Evolutionary conservation across 1,140 invertebrate species (phyloP).

Genomic region (Battus philenor): DNA sequence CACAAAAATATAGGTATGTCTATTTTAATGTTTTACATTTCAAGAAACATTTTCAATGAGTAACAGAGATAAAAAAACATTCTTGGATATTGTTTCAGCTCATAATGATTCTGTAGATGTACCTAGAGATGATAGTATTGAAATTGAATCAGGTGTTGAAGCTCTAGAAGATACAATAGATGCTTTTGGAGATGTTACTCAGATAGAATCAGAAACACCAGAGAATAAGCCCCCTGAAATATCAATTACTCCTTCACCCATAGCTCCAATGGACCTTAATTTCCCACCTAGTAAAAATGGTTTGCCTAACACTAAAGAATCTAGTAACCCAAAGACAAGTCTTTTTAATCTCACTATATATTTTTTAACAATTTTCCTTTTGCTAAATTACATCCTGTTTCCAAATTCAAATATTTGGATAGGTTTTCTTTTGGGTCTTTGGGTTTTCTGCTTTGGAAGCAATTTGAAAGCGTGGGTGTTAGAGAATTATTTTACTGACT

Average conservation of each 20-base stretch:
- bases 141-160: slow-evolving; percentile 73
- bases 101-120: slow-evolving; percentile 41
- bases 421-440: slow-evolving; percentile 67
- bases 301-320: slow-evolving; percentile 22
- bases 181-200: slow-evolving; percentile 42
- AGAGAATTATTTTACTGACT: slow-evolving; percentile 59
- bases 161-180: slow-evolving; percentile 67
- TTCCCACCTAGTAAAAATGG: slow-evolving; percentile 51
- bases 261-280: slow-evolving; percentile 38
- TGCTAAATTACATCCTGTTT: slow-evolving; percentile 53
- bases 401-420: slow-evolving; percentile 60
- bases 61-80: not conserved
- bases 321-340: slow-evolving; percentile 34
- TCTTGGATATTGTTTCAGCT: slow-evolving; percentile 23
- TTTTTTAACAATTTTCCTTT: slow-evolving; percentile 52
- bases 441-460: slow-evolving; percentile 54
- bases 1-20: slow-evolving; percentile 64
- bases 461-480: slow-evolving; percentile 54
- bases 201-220: slow-evolving; percentile 24
- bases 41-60: not conserved
- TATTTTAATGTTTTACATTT: not conserved
- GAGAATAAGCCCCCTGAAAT: slow-evolving; percentile 25
- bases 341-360: slow-evolving; percentile 62
- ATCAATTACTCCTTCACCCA: slow-evolving; percentile 18
- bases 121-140: slow-evolving; percentile 43